phyloP scores from a whole-genome alignment of 92 coral and sea anemone species.

The Chrysogorgia sp. region DNA sequence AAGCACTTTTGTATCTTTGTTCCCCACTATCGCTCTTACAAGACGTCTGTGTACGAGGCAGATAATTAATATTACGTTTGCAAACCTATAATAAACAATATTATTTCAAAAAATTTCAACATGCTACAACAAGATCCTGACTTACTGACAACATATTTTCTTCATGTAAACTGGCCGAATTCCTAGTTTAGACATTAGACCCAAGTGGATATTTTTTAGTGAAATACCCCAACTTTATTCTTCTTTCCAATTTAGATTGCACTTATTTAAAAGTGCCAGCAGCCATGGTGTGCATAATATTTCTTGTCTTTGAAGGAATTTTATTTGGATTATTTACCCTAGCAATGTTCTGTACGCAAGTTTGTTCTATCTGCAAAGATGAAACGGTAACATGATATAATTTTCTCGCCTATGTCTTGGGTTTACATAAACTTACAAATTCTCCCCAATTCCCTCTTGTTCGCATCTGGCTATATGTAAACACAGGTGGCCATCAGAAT shows the following conservation, averaged over 20 bases:
- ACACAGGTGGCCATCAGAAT: too few relatives aligned
- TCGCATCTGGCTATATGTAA: too few relatives aligned
- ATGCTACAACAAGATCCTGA: too few relatives aligned
- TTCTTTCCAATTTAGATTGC: conserved; percentile 63
- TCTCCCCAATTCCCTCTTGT: not conserved
- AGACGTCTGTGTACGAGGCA: too few relatives aligned
- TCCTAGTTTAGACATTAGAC: too few relatives aligned
- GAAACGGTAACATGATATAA: conserved; percentile 89
- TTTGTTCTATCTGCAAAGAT: conserved; percentile 82
- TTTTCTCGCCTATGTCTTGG: not conserved
- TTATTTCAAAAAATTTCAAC: too few relatives aligned
- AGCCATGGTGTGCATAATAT: conserved; percentile 86
- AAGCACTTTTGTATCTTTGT: too few relatives aligned
- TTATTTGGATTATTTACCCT: conserved; percentile 95
- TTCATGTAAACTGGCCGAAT: too few relatives aligned
- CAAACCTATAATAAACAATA: too few relatives aligned
- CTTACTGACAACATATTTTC: not conserved
- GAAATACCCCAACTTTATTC: not conserved
- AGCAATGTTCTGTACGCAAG: conserved; percentile 96
- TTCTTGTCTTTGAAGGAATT: conserved; percentile 92
- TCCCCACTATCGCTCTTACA: too few relatives aligned
- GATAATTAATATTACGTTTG: too few relatives aligned
- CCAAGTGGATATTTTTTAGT: not conserved
- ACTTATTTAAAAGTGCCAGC: conserved; percentile 86
- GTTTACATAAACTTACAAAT: not conserved